A percentile compares a stretch with the other conserved stretches of the same genome.
These are phyloP conservation scores for Scomberomorus guttatus DNA, from an alignment of 2,797 vertebrate genomes.

Conservation along the genomic window DNA sequence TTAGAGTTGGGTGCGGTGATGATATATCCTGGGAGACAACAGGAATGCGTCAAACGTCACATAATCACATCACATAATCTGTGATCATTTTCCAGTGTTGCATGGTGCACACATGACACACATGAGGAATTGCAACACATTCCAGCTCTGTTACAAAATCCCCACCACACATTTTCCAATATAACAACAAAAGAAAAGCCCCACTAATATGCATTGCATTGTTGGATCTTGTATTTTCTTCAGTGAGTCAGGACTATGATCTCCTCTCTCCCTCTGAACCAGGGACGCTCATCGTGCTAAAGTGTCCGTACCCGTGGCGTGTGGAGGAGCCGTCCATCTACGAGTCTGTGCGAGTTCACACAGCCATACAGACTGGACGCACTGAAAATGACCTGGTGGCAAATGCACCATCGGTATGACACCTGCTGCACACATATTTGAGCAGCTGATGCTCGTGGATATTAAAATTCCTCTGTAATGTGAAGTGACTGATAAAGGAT, in stretches of 20 bases:
- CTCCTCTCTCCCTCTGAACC: constrained; percentile 21
- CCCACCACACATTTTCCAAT: not conserved
- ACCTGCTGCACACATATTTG: not conserved
- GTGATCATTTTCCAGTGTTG: not conserved
- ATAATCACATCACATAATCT: not conserved
- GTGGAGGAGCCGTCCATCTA: constrained; percentile 98
- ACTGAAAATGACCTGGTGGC: constrained; percentile 91
- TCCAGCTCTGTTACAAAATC: not conserved
- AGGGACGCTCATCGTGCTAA: constrained; percentile 94
- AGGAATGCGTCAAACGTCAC: no score
- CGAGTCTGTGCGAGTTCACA: constrained; percentile 96
- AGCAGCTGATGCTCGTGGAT: not conserved
- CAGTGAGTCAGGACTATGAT: not conserved
- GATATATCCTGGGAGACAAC: no score
- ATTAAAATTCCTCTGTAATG: not conserved
- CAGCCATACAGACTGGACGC: constrained; percentile 93
- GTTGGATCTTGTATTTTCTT: not conserved
- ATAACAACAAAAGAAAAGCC: not conserved
- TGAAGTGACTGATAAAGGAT: not conserved
- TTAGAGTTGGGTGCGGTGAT: no score
- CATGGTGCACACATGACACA: not conserved
- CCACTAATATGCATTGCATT: not conserved
- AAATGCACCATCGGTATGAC: constrained; percentile 90
- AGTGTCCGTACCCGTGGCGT: constrained; percentile 90
- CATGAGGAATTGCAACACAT: not conserved